Conservation (phyloP, 2,888 invertebrate species). For the Aleiodes testaceus region DNA sequence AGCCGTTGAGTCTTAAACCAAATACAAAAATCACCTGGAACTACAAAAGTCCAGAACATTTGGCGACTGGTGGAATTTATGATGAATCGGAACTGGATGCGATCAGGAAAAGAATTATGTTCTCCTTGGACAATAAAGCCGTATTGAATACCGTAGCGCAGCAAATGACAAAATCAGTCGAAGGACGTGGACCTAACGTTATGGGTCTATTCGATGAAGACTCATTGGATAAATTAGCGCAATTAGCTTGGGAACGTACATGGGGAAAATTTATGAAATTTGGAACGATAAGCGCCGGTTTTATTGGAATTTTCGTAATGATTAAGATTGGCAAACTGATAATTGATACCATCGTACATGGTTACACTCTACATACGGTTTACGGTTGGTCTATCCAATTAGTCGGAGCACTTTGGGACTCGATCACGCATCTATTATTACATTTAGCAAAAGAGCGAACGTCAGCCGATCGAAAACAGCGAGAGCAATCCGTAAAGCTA, state of each 20-base stretch:
- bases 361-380: slow-evolving; percentile 26
- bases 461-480: no score
- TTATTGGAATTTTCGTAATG: slow-evolving; percentile 10
- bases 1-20: neutral
- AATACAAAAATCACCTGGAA: neutral
- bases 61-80: neutral
- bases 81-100: neutral
- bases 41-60: neutral
- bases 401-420: slow-evolving; percentile 35
- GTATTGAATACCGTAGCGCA: slow-evolving; percentile 27
- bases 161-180: neutral
- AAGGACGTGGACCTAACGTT: slow-evolving; percentile 38
- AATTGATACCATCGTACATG: slow-evolving; percentile 29
- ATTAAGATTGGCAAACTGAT: slow-evolving; percentile 20
- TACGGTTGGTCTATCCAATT: slow-evolving; percentile 38
- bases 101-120: slow-evolving; percentile 12
- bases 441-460: no score
- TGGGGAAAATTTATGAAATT: no score
- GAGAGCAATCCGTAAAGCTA: no score
- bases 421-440: slow-evolving; percentile 25
- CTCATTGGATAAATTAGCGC: neutral
- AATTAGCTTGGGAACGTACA: neutral
- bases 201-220: slow-evolving; percentile 25
- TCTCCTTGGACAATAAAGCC: slow-evolving; percentile 12
- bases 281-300: no score